Percentiles rank a stretch among this genome's conserved stretches.
These are phyloP conservation scores for Ctenopoma multispine DNA, from an alignment of 2,797 vertebrate species.

Conservation along the genomic window DNA sequence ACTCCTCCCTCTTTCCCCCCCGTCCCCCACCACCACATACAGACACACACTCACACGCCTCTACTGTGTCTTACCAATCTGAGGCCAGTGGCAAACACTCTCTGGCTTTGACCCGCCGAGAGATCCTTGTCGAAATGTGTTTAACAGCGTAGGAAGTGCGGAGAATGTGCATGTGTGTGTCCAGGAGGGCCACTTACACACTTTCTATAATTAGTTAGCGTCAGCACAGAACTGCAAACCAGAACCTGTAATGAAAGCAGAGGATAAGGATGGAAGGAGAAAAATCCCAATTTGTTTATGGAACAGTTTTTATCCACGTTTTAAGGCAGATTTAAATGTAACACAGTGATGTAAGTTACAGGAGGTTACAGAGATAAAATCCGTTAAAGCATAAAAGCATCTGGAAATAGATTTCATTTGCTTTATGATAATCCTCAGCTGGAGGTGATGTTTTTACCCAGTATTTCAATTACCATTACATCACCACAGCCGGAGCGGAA, in stretches of 20 bases:
- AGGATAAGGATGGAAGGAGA: constrained; percentile 6
- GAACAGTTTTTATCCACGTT: constrained; percentile 12
- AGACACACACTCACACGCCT: constrained; percentile 26
- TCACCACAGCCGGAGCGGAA: constrained; percentile 18
- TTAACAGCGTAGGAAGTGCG: constrained; percentile 31
- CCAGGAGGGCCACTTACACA: constrained; percentile 32
- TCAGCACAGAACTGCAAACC: constrained; percentile 54
- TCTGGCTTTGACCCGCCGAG: constrained; percentile 32
- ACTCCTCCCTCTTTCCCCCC: background rate
- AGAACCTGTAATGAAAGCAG: constrained; percentile 20
- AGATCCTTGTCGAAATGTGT: constrained; percentile 55
- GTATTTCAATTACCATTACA: constrained; percentile 38
- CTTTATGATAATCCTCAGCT: constrained; percentile 13
- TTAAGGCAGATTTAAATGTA: constrained; percentile 6
- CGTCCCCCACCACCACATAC: background rate
- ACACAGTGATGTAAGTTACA: background rate
- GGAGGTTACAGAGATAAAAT: background rate
- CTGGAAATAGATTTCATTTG: constrained; percentile 8
- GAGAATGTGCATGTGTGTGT: constrained; percentile 22
- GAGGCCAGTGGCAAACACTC: constrained; percentile 21
- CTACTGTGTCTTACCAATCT: constrained; percentile 19
- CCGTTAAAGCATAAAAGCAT: constrained; percentile 7
- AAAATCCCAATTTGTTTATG: constrained; percentile 12
- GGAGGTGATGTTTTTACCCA: constrained; percentile 3
- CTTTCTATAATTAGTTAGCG: constrained; percentile 71